These are phyloP conservation scores for Chlorops oryzae DNA, from an alignment of 1,140 invertebrate genomes.

Conservation along the genomic window DNA sequence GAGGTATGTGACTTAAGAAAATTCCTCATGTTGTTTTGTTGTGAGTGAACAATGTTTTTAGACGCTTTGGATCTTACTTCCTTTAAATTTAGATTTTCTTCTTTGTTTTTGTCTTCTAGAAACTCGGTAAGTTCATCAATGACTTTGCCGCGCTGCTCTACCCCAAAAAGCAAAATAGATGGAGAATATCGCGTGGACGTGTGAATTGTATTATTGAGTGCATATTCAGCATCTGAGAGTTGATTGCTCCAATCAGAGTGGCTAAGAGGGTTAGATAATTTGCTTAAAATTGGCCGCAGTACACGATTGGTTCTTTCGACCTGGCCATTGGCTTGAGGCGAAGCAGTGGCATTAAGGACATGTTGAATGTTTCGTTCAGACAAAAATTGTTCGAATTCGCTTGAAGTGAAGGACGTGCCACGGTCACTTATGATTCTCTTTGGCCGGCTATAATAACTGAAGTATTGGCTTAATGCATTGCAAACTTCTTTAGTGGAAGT, in stretches of 20 bases:
- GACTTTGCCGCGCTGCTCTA: slow-evolving; percentile 3
- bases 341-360: neutral
- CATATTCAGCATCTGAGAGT: slow-evolving; percentile 4
- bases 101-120: no score
- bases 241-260: slow-evolving; percentile 7
- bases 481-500: no score
- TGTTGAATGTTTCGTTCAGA: slow-evolving; percentile 1
- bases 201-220: slow-evolving; percentile 7
- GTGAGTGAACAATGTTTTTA: no score
- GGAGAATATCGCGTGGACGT: slow-evolving; percentile 2
- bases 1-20: neutral
- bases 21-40: no score
- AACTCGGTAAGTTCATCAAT: slow-evolving; percentile 4
- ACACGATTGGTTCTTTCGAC: slow-evolving; percentile 3
- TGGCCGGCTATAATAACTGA: no score
- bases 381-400: neutral
- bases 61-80: no score
- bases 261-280: no score
- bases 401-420: neutral
- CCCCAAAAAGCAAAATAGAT: neutral
- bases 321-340: slow-evolving; percentile 1
- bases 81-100: no score
- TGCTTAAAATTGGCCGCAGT: slow-evolving; percentile 6
- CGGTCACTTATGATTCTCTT: neutral
- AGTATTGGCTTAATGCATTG: no score